Percentiles rank a stretch among this genome's conserved stretches.
phyloP scores from a whole-genome alignment of 2,888 invertebrate genomes.

The Aphidius colemani region DNA sequence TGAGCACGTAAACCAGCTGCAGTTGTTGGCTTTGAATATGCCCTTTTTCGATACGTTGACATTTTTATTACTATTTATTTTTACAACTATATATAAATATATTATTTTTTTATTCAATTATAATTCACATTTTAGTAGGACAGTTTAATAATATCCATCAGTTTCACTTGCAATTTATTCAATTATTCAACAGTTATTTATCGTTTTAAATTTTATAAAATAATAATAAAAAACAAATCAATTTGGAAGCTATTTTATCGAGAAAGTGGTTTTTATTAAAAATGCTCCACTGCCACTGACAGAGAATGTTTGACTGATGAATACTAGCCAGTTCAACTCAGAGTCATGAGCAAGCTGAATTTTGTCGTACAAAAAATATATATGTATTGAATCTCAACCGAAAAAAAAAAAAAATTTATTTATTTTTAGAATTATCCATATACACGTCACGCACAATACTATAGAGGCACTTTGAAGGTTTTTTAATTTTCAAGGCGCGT shows the following conservation, averaged over 20 bases:
- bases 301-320: slow-evolving; percentile 56
- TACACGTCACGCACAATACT: slow-evolving; percentile 27
- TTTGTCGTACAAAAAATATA: slow-evolving; percentile 17
- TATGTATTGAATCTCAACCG: slow-evolving; percentile 29
- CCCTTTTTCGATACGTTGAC: slow-evolving; percentile 57
- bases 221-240: too few species aligned
- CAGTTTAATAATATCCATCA: slow-evolving; percentile 1
- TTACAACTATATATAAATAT: neutral
- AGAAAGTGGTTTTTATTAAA: neutral
- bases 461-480: slow-evolving; percentile 16
- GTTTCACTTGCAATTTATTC: slow-evolving; percentile 1
- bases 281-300: slow-evolving; percentile 42
- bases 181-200: neutral
- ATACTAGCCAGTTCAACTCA: slow-evolving; percentile 44
- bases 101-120: neutral
- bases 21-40: slow-evolving; percentile 55
- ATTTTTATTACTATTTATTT: slow-evolving; percentile 35
- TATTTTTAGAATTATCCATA: slow-evolving; percentile 35
- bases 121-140: neutral
- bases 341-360: slow-evolving; percentile 50
- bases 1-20: slow-evolving; percentile 57
- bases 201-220: too few species aligned
- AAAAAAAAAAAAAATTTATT: slow-evolving; percentile 28
- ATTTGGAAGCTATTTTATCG: too few species aligned
- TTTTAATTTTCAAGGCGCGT: slow-evolving; percentile 17